Evolutionary conservation across 2,888 invertebrate species (phyloP), one percentile per base, ranked within the genome.

Genomic region (Eurytoma adleriae): DNA sequence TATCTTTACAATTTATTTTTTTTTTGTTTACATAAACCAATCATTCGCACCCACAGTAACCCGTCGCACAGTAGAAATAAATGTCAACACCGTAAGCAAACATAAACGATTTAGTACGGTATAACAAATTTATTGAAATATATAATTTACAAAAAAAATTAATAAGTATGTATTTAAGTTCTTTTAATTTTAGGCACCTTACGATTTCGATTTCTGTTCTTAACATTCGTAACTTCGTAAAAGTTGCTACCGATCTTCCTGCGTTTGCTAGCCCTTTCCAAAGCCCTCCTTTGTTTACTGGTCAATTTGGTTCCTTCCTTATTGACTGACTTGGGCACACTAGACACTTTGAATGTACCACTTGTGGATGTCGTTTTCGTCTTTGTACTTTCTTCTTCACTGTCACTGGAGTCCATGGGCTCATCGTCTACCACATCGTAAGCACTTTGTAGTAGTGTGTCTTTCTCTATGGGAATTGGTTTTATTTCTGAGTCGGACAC

Each of bases 231-330:
- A 50, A 95, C 94, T 93, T 96, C 96, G 90, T 97, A 97, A 89
- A 97, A 97, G 91, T 97, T 96, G 90, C 96, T 96, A 85, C 97
- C 97, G 80, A 96, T 94, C 88, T 96, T 97, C 89, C 95, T 96
- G 14, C 96, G 93, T 85, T 95, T 96, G 83, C 93, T 93, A 14
- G 94, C 93, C 84, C 97, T 92, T 82, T 96, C 96, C 2, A 94
- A 84, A 0, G 95, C 95, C 84, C 97, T 93, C 84, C 94, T 93
- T 87, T 96, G 94, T 91, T 95, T 96, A 64, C 96, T 95, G 1
- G 95, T 96, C 71, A 96, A 86, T 85, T 93, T 93, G 4, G 84
- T 86, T 62, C 85, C 84, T 27, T 85, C 84, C 82, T 88, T 82
- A 80, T 86, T 74, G 85, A 86, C 80, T 77, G 56, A 91, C 77